These are phyloP conservation scores for Zosterops japonicus DNA, from an alignment of 2,113 vertebrate genomes.

Conservation along the genomic window DNA sequence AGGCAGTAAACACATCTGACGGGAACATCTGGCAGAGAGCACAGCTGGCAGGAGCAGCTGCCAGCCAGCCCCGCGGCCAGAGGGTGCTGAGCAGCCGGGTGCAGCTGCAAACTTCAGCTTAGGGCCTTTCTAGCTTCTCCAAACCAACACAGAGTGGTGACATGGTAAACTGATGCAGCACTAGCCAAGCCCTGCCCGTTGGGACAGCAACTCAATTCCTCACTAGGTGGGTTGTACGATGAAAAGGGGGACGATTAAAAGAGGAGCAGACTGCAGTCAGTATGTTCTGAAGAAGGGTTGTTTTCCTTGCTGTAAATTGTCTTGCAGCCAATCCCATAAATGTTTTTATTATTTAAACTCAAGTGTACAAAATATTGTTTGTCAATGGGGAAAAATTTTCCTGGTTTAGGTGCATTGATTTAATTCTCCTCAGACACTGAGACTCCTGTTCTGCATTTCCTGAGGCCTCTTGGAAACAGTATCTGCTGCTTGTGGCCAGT, in stretches of 20 bases:
- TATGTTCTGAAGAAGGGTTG: background rate
- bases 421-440: background rate
- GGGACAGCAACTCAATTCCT: fast-evolving
- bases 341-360: background rate
- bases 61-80: background rate
- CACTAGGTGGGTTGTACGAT: background rate
- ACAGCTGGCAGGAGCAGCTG: background rate
- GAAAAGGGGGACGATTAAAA: background rate
- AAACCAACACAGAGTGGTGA: background rate
- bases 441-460: background rate
- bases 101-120: background rate
- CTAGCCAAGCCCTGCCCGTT: background rate
- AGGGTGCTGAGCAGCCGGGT: background rate
- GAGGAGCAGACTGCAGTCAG: background rate
- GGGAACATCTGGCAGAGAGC: background rate
- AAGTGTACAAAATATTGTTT: background rate
- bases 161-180: background rate
- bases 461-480: background rate
- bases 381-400: background rate
- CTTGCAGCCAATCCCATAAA: background rate
- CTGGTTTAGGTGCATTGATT: background rate
- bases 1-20: background rate
- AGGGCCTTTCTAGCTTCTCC: background rate
- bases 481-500: background rate
- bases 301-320: background rate